phyloP scores from a whole-genome alignment of 2,797 vertebrate species.

The Adelosebastes latens region DNA sequence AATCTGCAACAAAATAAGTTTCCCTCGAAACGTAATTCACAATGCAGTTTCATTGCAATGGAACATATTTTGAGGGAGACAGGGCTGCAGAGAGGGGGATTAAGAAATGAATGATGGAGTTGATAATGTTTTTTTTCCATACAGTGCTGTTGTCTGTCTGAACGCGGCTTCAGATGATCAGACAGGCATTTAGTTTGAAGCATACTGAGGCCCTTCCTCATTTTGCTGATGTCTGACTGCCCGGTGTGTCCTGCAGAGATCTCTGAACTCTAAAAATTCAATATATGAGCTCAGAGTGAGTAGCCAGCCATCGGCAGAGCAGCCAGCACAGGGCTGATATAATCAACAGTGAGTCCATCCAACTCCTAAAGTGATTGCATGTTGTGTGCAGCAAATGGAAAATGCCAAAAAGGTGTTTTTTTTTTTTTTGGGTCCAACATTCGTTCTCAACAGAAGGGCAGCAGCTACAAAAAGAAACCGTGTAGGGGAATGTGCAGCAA shows the following conservation, averaged over 20 bases:
- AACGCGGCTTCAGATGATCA: background rate
- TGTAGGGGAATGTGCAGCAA: constrained; percentile 14
- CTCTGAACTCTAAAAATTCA: constrained; percentile 14
- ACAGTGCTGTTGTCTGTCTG: background rate
- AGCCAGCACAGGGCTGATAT: constrained; percentile 23
- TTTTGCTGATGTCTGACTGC: background rate
- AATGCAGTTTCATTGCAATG: too few relatives aligned
- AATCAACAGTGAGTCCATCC: constrained; percentile 44
- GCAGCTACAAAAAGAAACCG: background rate
- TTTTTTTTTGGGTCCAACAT: background rate
- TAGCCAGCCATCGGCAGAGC: background rate
- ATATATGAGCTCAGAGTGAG: background rate
- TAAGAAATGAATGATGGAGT: too few relatives aligned
- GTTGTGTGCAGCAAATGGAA: constrained; percentile 22
- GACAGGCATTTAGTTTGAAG: background rate
- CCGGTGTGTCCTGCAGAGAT: constrained; percentile 9
- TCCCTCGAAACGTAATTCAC: too few relatives aligned
- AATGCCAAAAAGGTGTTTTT: background rate
- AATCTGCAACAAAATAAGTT: too few relatives aligned
- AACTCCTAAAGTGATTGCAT: constrained; percentile 29
- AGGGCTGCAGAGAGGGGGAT: too few relatives aligned
- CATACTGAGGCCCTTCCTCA: background rate
- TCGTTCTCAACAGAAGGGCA: background rate
- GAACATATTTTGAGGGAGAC: too few relatives aligned
- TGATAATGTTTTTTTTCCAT: background rate